Conservation (phyloP, 2,113 vertebrate species). For the Equus przewalskii region DNA sequence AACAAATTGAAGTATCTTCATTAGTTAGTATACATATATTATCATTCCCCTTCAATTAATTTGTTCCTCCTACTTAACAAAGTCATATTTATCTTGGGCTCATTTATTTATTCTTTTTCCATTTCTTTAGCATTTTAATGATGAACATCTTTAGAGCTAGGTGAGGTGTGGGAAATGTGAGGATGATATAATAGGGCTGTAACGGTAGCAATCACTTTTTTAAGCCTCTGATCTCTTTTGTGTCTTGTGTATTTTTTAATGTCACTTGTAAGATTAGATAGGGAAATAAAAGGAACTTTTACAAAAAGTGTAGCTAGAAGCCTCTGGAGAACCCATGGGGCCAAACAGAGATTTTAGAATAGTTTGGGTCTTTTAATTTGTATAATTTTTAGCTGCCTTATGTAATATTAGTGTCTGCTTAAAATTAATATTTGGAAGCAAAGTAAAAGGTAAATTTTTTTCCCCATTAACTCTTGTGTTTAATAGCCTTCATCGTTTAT, state of each 20-base stretch:
- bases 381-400: neutral
- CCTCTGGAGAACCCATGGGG: neutral
- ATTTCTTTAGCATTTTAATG: neutral
- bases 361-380: neutral
- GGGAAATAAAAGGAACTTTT: conserved; percentile 2
- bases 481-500: neutral
- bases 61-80: neutral
- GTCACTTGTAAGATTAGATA: neutral
- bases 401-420: neutral
- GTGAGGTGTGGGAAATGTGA: neutral
- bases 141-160: neutral
- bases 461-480: neutral
- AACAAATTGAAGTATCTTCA: neutral
- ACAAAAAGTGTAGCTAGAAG: conserved; percentile 1
- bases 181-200: neutral
- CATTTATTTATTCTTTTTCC: neutral
- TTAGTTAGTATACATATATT: neutral
- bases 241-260: conserved; percentile 18
- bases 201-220: neutral
- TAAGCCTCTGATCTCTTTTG: neutral
- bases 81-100: neutral
- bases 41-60: neutral
- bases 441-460: conserved; percentile 1
- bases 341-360: neutral
- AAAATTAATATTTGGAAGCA: neutral